Conservation (phyloP, 2,113 vertebrate genomes). For the Sminthopsis crassicaudata region DNA sequence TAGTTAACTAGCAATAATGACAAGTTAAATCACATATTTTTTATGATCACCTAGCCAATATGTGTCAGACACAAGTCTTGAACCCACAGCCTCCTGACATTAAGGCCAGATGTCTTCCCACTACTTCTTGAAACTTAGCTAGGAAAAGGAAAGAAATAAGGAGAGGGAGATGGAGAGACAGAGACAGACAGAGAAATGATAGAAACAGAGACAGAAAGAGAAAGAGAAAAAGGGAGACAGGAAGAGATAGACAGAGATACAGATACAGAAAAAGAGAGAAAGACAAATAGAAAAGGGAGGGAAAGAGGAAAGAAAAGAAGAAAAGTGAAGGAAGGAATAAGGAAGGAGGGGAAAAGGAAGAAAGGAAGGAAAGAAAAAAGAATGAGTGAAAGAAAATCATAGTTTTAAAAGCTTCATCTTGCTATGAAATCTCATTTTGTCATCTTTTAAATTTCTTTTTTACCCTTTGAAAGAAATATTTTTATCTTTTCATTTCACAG, state of each 20-base stretch:
- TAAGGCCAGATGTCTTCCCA: rapidly evolving
- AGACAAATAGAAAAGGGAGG: no score
- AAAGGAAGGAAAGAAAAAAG: no score
- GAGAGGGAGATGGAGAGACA: no score
- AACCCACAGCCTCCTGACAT: neutral
- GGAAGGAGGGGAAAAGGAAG: no score
- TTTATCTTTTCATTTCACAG: neutral
- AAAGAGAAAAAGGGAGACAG: no score
- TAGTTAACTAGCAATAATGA: neutral
- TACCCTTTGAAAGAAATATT: neutral
- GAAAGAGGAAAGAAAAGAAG: no score
- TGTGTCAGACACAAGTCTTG: neutral
- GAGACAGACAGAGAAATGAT: no score
- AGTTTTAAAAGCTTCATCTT: constrained; percentile 7
- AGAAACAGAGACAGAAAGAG: no score
- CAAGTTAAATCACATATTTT: neutral
- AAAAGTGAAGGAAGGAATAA: no score
- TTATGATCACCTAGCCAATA: neutral
- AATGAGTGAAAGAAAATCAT: neutral
- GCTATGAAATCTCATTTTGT: neutral
- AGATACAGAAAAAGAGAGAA: no score
- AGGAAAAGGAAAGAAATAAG: no score
- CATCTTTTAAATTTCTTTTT: constrained; percentile 19
- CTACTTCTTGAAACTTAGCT: neutral
- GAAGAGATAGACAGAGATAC: no score